These are phyloP conservation scores for Natator depressus DNA, from an alignment of 2,113 vertebrate genomes.

Conservation along the genomic window DNA sequence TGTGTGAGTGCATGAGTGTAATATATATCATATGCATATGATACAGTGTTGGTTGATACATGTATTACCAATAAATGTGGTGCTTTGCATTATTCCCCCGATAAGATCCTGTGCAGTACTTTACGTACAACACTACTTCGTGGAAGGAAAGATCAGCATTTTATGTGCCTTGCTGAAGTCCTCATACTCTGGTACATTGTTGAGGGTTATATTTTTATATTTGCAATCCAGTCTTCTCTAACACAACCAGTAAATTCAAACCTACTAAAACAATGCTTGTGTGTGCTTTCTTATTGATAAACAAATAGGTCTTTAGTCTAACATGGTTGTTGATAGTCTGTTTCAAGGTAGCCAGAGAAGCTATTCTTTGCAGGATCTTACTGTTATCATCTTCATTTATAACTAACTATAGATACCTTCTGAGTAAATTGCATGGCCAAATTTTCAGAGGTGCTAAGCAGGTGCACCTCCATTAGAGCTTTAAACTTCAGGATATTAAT, in stretches of 20 bases:
- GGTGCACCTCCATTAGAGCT: not conserved
- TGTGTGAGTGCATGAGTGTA: too few relatives aligned
- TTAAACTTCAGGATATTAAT: not conserved
- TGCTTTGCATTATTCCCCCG: too few relatives aligned
- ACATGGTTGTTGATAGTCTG: not conserved
- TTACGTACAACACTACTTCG: not conserved
- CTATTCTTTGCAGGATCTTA: not conserved
- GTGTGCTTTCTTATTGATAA: not conserved
- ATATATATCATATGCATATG: too few relatives aligned
- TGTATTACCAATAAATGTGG: too few relatives aligned
- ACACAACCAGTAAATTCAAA: rapidly evolving
- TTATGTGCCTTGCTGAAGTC: rapidly evolving
- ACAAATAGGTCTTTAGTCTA: not conserved
- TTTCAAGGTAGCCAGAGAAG: rapidly evolving
- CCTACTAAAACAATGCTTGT: not conserved
- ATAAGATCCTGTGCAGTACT: too few relatives aligned
- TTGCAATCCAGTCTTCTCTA: not conserved
- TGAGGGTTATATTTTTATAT: not conserved
- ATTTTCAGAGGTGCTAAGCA: not conserved
- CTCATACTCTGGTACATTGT: rapidly evolving
- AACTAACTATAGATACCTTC: not conserved
- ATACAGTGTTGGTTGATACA: too few relatives aligned
- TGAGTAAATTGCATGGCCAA: rapidly evolving
- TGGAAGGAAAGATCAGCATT: rapidly evolving
- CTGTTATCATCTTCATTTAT: rapidly evolving